Evolutionary conservation across 2,888 invertebrate species (phyloP).

Genomic region (Himalopsyche tibetana): DNA sequence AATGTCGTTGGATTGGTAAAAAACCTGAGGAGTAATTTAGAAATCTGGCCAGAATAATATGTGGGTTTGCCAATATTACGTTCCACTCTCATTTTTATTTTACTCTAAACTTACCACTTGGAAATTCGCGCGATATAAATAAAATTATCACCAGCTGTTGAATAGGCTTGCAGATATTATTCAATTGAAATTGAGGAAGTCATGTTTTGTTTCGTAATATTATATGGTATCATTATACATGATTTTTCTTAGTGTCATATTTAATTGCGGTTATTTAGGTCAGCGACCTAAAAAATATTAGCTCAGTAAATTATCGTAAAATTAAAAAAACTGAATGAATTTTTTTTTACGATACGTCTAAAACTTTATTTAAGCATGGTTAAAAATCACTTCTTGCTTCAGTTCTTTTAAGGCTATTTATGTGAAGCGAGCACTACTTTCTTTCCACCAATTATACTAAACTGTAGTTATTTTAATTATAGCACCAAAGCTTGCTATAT

Average conservation of each 20-base stretch:
- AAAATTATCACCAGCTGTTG: not conserved
- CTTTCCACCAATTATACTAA: no score
- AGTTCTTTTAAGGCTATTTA: no score
- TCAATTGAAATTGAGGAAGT: slow-evolving; percentile 11
- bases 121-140: not conserved
- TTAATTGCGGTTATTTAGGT: not conserved
- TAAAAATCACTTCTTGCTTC: no score
- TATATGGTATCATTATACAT: not conserved
- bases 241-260: no score
- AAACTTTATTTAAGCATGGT: no score
- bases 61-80: slow-evolving; percentile 18
- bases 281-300: not conserved
- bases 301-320: no score
- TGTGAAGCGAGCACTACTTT: no score
- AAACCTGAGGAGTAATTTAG: not conserved
- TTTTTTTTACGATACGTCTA: no score
- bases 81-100: not conserved
- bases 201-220: not conserved
- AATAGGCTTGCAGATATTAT: not conserved
- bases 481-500: no score
- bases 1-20: not conserved
- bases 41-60: not conserved
- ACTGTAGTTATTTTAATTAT: no score
- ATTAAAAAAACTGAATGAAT: no score
- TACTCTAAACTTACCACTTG: not conserved